Evolutionary conservation across 1,140 invertebrate species (phyloP).

Genomic region (Halictus rubicundus): DNA sequence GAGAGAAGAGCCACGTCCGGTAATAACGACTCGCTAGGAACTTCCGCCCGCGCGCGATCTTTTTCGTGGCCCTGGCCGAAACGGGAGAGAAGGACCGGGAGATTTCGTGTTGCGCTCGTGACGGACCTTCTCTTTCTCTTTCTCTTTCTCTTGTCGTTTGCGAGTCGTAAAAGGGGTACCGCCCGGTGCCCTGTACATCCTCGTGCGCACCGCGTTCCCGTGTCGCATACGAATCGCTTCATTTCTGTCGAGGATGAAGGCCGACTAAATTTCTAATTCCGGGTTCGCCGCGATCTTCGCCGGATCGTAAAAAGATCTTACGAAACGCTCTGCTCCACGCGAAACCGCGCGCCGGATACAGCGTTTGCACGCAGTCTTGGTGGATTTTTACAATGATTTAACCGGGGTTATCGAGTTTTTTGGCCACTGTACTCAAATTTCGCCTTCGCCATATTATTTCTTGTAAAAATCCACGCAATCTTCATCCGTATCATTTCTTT

Average conservation of each 20-base stretch:
- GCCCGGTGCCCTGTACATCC: slow-evolving; percentile 32
- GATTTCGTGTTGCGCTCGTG: slow-evolving; percentile 33
- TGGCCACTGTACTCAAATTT: no score
- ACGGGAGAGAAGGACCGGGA: slow-evolving; percentile 1
- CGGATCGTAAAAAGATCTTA: slow-evolving; percentile 24
- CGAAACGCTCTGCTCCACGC: not conserved
- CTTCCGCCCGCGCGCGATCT: slow-evolving; percentile 48
- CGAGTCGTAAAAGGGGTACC: slow-evolving; percentile 57
- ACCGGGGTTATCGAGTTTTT: no score
- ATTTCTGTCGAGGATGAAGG: slow-evolving; percentile 57
- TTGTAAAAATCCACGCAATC: no score
- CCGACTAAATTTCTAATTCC: slow-evolving; percentile 66
- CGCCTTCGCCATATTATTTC: no score
- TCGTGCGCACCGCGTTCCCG: slow-evolving; percentile 42
- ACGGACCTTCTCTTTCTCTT: slow-evolving; percentile 8
- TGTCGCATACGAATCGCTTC: slow-evolving; percentile 73
- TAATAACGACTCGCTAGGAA: slow-evolving; percentile 40
- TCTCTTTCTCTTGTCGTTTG: not conserved
- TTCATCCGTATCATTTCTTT: no score
- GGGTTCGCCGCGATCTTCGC: slow-evolving; percentile 8
- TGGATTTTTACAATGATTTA: no score
- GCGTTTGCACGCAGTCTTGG: no score
- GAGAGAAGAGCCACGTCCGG: slow-evolving; percentile 39
- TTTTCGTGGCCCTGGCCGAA: not conserved
- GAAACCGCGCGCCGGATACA: not conserved